Conservation (phyloP, 2,888 invertebrate genomes). For the Ophioninae sp. region DNA sequence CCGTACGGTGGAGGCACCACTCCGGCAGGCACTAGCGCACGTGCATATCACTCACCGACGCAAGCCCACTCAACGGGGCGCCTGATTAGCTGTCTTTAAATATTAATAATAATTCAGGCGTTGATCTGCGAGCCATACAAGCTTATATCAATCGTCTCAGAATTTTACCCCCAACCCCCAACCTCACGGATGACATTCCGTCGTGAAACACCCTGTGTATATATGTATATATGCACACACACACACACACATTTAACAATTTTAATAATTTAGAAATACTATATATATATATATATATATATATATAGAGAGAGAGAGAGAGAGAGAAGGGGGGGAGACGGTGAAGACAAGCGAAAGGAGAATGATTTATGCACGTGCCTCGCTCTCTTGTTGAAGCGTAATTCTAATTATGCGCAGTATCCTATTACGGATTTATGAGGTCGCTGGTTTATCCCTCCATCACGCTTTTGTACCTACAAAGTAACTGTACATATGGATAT, state of each 20-base stretch:
- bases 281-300: conserved; percentile 15
- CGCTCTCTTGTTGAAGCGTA: conserved; percentile 68
- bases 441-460: conserved; percentile 61
- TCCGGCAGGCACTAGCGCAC: too few species aligned
- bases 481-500: conserved; percentile 17
- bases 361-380: conserved; percentile 72
- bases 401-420: conserved; percentile 78
- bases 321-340: conserved; percentile 58
- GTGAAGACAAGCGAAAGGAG: conserved; percentile 65
- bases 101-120: too few species aligned
- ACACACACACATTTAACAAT: too few species aligned
- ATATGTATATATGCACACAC: not conserved
- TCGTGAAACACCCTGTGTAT: not conserved
- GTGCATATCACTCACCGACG: too few species aligned
- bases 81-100: too few species aligned
- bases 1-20: too few species aligned
- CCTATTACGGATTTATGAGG: conserved; percentile 79
- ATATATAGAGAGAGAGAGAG: not conserved
- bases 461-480: conserved; percentile 47
- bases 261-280: too few species aligned
- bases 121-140: too few species aligned
- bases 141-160: too few species aligned
- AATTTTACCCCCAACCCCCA: too few species aligned
- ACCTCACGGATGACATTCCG: too few species aligned
- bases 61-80: too few species aligned